phyloP scores from a whole-genome alignment of 2,797 vertebrate species.

The Spinibarbus caldwelli region DNA sequence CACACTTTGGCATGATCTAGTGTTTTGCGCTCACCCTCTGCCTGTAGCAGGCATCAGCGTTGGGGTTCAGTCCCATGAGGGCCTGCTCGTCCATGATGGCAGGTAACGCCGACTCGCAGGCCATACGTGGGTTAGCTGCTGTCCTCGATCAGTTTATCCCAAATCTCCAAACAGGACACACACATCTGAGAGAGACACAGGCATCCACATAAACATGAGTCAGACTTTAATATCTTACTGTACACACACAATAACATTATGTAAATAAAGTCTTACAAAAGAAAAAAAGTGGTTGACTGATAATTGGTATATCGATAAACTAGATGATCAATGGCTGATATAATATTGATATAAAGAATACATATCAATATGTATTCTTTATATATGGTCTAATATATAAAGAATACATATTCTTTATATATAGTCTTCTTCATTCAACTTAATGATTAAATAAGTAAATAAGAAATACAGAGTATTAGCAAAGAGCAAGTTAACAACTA shows the following conservation, averaged over 20 bases:
- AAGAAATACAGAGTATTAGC: neutral
- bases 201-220: neutral
- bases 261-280: neutral
- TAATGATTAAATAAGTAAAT: too few relatives aligned
- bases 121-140: conserved; percentile 81
- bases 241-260: neutral
- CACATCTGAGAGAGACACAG: conserved; percentile 82
- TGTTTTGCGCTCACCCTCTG: conserved; percentile 84
- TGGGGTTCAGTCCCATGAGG: conserved; percentile 96
- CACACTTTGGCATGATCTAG: neutral
- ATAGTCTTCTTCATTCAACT: too few relatives aligned
- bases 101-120: conserved; percentile 80
- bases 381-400: too few relatives aligned
- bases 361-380: too few relatives aligned
- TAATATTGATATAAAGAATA: neutral
- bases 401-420: too few relatives aligned
- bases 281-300: neutral
- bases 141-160: conserved; percentile 72
- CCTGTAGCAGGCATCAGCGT: conserved; percentile 93
- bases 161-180: conserved; percentile 74
- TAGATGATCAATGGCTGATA: neutral
- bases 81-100: conserved; percentile 97
- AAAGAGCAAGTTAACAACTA: neutral
- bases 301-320: neutral
- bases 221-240: too few relatives aligned